A percentile compares a stretch with the other conserved stretches of the same genome.
Conservation (phyloP, 2,888 invertebrate genomes). For the Punctoribates punctum region DNA sequence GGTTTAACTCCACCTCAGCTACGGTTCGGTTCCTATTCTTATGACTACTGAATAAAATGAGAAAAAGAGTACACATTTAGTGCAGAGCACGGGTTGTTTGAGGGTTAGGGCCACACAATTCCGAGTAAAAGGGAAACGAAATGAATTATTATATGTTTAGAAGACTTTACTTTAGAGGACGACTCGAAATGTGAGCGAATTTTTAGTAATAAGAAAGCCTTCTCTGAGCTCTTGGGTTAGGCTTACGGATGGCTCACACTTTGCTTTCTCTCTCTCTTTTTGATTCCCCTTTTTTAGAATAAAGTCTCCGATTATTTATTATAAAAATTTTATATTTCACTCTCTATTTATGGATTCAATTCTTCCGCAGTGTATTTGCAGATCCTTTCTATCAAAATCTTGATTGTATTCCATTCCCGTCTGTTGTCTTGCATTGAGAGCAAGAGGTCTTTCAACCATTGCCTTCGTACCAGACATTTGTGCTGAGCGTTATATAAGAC, state of each 20-base stretch:
- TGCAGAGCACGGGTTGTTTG: background rate
- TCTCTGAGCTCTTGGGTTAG: no score
- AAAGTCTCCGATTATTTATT: background rate
- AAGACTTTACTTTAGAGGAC: background rate
- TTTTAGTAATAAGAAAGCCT: no score
- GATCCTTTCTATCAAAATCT: background rate
- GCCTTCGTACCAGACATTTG: background rate
- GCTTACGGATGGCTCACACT: background rate
- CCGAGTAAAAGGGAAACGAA: constrained; percentile 27
- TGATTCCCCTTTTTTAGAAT: background rate
- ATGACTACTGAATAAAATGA: background rate
- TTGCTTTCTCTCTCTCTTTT: background rate
- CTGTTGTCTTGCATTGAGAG: background rate
- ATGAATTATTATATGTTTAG: constrained; percentile 13
- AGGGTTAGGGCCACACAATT: constrained; percentile 11
- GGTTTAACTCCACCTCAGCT: constrained; percentile 12
- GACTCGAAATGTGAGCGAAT: background rate
- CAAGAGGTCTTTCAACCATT: background rate
- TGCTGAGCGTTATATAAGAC: background rate
- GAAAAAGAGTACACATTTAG: background rate
- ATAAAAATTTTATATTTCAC: constrained; percentile 16
- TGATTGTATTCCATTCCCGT: background rate
- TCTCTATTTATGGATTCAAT: background rate
- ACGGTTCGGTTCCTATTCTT: background rate
- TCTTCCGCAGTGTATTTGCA: constrained; percentile 11